A percentile compares a stretch with the other conserved stretches of the same genome.
phyloP scores from a whole-genome alignment of 2,113 vertebrate genomes.

The Numenius arquata region DNA sequence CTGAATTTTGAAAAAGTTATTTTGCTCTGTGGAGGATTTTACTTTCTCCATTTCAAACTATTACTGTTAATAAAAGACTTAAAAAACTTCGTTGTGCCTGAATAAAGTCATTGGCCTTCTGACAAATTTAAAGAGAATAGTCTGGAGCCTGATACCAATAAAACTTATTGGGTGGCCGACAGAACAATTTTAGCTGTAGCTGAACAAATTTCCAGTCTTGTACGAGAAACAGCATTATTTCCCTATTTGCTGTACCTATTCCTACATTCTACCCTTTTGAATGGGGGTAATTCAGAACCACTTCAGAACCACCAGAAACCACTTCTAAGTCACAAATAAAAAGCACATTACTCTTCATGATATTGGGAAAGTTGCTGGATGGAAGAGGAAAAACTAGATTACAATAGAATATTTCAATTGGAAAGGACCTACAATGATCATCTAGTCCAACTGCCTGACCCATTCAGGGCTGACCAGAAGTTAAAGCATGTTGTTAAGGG shows the following conservation, averaged over 20 bases:
- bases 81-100: not conserved
- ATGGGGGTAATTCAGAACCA: no score
- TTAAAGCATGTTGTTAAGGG: not conserved
- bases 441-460: not conserved
- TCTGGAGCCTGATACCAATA: constrained; percentile 50
- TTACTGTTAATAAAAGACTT: not conserved
- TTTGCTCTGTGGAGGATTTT: not conserved
- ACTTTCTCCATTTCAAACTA: constrained; percentile 19
- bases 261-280: not conserved
- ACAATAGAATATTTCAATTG: not conserved
- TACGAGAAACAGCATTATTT: not conserved
- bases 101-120: constrained; percentile 9
- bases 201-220: constrained; percentile 3
- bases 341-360: not conserved
- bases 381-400: not conserved
- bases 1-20: not conserved
- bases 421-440: not conserved
- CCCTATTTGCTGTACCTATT: constrained; percentile 3
- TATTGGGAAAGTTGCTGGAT: not conserved
- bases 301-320: not conserved
- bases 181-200: constrained; percentile 14
- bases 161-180: constrained; percentile 32
- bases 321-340: not conserved
- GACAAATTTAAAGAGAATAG: constrained; percentile 40
- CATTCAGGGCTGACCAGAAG: not conserved